Base-by-base conservation (phyloP, 2,797 vertebrate species). In the Galaxias olidus region DNA sequence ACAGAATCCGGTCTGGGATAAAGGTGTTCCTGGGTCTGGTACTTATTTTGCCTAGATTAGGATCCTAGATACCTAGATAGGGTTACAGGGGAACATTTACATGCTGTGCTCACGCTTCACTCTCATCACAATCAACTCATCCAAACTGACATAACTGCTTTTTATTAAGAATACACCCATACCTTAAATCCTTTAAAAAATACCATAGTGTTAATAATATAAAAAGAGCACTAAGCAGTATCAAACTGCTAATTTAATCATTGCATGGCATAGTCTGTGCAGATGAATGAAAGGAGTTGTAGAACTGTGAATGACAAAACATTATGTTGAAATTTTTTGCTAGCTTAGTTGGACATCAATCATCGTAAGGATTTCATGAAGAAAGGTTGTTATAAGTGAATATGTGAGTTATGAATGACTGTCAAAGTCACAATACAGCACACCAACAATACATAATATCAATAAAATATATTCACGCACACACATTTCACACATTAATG, bases 161-260 rank as follows among this genome's bases (percentile, higher is more conserved):
- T 86, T 87, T 87, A 82, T 76, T 72, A 65, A 5, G 69, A 74
- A 79, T 64, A 75, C 56, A 47, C 20, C 56, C 15, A 60, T 52
- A 69, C 74, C 71, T 71, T 69, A 76, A 54, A 65, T 55, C 63
- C 41, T 73, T 77, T 65, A 69, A 64, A 55, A 66, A 68, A 51
- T 20, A 10, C 48, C 10, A 75, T 51, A 17, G 40, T 68, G 65
- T 78, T 67, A 65, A 63, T 59, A 13, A 13, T 64, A 71, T 68
- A 53, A 68, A 76, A 80, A 64, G 67, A 73, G 62, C 70, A 75
- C 48, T 18, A 61, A n/a, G 76, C 85, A 88, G 88, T 90, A 73
- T 91, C 87, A 90, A 92, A 90, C 89, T 83, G 86, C 87, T 72
- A 58, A 19, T 64, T 47, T 59, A 59, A 63, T 76, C 63, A 68